phyloP scores from a whole-genome alignment of 2,797 vertebrate species.

The Dendrocincla fuliginosa region DNA sequence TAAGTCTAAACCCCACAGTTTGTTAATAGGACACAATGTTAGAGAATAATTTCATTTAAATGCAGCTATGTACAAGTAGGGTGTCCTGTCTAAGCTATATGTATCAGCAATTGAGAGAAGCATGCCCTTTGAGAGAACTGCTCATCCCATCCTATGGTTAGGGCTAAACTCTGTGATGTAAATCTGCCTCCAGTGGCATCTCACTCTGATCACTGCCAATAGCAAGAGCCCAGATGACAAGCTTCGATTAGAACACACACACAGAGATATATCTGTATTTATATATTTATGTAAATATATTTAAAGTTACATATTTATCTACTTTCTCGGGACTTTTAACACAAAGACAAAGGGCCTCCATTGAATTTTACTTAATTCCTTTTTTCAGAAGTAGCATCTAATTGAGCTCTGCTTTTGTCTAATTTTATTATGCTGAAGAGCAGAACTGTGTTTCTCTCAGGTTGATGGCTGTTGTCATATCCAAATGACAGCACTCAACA shows the following conservation, averaged over 20 bases:
- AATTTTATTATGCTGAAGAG: not conserved
- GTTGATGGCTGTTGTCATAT: not conserved
- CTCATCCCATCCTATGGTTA: fast-evolving
- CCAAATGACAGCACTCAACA: not conserved
- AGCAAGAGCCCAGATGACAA: not conserved
- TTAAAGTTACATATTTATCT: not conserved
- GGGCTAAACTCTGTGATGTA: not conserved
- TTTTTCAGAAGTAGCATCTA: not conserved
- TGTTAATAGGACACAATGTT: not conserved
- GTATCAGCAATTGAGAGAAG: not conserved
- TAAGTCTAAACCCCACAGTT: not conserved
- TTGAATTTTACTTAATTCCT: not conserved
- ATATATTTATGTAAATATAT: not conserved
- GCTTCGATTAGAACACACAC: not conserved
- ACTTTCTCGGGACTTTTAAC: not conserved
- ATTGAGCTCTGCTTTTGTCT: not conserved
- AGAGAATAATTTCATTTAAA: not conserved
- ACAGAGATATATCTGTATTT: fast-evolving
- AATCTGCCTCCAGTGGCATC: not conserved
- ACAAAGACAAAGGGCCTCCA: not conserved
- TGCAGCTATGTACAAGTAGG: not conserved
- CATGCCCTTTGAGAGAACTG: fast-evolving
- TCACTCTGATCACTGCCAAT: not conserved
- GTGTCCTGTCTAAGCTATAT: not conserved
- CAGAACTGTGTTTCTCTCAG: not conserved